Evolutionary conservation across 2,797 vertebrate species (phyloP).

Genomic region (Macropus fuliginosus): DNA sequence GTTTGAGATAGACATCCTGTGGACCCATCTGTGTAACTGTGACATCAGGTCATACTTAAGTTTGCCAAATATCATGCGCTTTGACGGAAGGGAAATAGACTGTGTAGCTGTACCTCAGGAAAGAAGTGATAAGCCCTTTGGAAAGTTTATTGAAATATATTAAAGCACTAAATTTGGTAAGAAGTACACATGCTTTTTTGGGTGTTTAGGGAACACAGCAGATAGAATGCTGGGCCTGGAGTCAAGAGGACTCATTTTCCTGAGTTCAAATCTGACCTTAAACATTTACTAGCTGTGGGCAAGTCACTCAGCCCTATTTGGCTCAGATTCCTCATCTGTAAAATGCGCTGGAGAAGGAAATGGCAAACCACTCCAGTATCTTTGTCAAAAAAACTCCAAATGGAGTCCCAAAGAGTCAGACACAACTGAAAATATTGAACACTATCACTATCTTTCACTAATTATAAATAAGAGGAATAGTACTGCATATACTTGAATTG

Average conservation of each 20-base stretch:
- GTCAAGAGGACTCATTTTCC: neutral
- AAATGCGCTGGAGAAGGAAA: no score
- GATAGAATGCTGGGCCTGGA: neutral
- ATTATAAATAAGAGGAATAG: neutral
- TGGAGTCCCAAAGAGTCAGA: neutral
- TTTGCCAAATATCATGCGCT: slow-evolving; percentile 38
- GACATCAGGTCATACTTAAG: neutral
- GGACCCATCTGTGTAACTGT: neutral
- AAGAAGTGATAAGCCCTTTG: slow-evolving; percentile 34
- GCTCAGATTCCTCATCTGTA: no score
- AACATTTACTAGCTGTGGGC: neutral
- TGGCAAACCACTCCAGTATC: no score
- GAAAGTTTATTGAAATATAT: slow-evolving; percentile 42
- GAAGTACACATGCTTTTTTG: neutral
- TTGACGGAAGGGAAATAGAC: slow-evolving; percentile 48
- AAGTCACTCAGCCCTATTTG: neutral
- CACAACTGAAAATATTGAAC: neutral
- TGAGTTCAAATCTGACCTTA: neutral
- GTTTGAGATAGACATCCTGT: neutral
- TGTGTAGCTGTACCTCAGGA: slow-evolving; percentile 27
- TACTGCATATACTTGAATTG: neutral
- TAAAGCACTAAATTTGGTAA: slow-evolving; percentile 41
- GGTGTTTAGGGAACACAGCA: accelerated
- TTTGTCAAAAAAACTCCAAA: neutral
- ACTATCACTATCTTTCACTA: neutral